Evolutionary conservation across 2,113 vertebrate genomes (phyloP), one percentile per base, ranked within the genome.

Genomic region (Triplophysa dalaica): DNA sequence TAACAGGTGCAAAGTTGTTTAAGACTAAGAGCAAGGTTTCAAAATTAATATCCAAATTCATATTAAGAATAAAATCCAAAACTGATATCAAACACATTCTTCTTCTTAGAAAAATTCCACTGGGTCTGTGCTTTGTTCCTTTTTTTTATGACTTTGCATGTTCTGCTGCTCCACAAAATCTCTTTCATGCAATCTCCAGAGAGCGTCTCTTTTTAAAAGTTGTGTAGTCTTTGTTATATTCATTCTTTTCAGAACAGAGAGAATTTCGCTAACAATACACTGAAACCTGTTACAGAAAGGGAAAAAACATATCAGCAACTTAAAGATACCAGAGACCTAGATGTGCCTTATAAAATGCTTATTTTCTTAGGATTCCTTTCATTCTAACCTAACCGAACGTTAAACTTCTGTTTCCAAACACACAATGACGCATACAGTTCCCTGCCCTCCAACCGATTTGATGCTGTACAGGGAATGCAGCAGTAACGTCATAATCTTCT

Each of bases 401-500:
- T 22, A n/a, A 24, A 79, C 56, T 5, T 74, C 64, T 52, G 52
- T 64, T 58, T 72, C 65, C 64, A 58, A 45, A 50, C 19, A 41
- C n/a, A 61, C 24, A 60, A 64, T 41, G 54, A 48, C 43, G 65
- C 54, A 33, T 79, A 14, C 75, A 94, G 93, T 83, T 56, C 83
- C 91, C 11, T 94, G 93, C 77, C 63, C 91, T 19, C 92, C 93
- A 1, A 43, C 60, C 62, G 84, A 91, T 10, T 81, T 90, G 58
- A 41, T 68, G 2, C 58, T 93, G 78, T 54, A 45, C 4, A 87
- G 91, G 43, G 79, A 90, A 8, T 94, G 93, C 80, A 84, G 76
- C 79, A 93, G 85, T 50, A 89, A 93, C 2, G 90, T 87, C 60
- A 87, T 94, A 7, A 7, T 85, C 41, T 90, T 94, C 62, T 90